Percentiles rank a stretch among this genome's conserved stretches.
Evolutionary conservation across 2,888 invertebrate species (phyloP).

Genomic region (Cheilosia variabilis): DNA sequence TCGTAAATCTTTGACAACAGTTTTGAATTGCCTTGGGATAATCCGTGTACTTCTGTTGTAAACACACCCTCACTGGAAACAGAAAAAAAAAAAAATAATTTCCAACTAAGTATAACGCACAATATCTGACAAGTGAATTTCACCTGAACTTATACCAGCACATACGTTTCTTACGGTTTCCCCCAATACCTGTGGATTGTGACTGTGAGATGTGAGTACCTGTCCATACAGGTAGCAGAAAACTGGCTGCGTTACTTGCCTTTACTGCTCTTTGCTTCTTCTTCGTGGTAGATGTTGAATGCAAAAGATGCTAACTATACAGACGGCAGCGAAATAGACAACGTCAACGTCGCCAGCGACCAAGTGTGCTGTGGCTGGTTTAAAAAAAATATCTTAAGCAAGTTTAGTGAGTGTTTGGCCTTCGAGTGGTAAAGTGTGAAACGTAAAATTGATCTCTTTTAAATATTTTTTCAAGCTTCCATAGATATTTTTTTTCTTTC

Average conservation of each 20-base stretch:
- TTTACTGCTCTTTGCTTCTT: slow-evolving; percentile 42
- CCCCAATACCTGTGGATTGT: slow-evolving; percentile 58
- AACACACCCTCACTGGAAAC: neutral
- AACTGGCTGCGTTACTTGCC: slow-evolving; percentile 63
- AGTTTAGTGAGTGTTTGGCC: slow-evolving; percentile 84
- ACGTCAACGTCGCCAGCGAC: slow-evolving; percentile 45
- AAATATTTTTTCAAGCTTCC: slow-evolving; percentile 5
- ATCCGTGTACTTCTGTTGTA: slow-evolving; percentile 3
- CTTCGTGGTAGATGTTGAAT: slow-evolving; percentile 59
- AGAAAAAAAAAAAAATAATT: neutral
- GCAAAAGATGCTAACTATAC: slow-evolving; percentile 64
- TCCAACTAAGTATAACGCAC: slow-evolving; percentile 1
- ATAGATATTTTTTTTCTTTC: slow-evolving; percentile 25
- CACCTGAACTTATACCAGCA: slow-evolving; percentile 35
- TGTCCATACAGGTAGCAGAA: slow-evolving; percentile 70
- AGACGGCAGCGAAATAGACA: slow-evolving; percentile 53
- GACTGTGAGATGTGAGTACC: slow-evolving; percentile 31
- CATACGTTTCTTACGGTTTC: slow-evolving; percentile 64
- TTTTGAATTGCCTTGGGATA: neutral
- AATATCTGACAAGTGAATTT: slow-evolving; percentile 68
- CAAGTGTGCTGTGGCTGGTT: slow-evolving; percentile 63
- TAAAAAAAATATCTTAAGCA: slow-evolving; percentile 80
- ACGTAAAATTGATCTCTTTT: slow-evolving; percentile 59
- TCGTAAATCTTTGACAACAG: too few species aligned
- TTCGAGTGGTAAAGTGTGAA: slow-evolving; percentile 82